Percentiles rank a stretch among this genome's conserved stretches.
Evolutionary conservation across 2,797 vertebrate genomes (phyloP).

Genomic region (Dryobates pubescens): DNA sequence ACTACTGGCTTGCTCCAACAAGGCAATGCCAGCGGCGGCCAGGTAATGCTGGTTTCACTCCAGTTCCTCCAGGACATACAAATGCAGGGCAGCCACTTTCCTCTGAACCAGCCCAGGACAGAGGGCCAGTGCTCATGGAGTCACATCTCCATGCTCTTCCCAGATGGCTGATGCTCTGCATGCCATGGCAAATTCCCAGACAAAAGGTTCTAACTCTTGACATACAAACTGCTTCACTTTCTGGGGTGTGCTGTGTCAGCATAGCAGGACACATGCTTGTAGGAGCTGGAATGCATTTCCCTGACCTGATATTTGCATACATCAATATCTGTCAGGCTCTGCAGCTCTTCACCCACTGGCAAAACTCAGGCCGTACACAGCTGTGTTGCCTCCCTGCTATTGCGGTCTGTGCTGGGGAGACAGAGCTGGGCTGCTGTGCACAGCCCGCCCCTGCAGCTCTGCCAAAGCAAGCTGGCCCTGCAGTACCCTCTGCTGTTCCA

Average conservation of each 20-base stretch:
- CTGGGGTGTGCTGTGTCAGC: not conserved
- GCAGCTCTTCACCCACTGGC: not conserved
- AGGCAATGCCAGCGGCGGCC: not conserved
- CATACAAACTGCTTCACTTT: not conserved
- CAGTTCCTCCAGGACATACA: not conserved
- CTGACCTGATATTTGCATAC: slow-evolving; percentile 21
- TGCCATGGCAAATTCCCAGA: not conserved
- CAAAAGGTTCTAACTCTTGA: not conserved
- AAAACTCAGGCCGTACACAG: fast-evolving
- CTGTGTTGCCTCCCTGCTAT: not conserved
- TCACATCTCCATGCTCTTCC: not conserved
- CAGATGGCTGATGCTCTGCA: not conserved
- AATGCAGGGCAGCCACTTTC: not conserved
- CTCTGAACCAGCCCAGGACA: not conserved
- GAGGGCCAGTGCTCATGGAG: not conserved
- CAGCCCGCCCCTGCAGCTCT: not conserved
- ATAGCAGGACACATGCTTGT: not conserved
- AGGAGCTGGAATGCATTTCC: not conserved
- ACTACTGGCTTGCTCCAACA: not conserved
- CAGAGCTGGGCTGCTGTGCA: not conserved
- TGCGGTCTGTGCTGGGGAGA: not conserved
- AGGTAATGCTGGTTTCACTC: not conserved
- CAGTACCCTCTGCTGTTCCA: slow-evolving; percentile 29
- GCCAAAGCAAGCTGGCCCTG: slow-evolving; percentile 17
- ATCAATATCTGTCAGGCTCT: not conserved